These are phyloP conservation scores for Esperia sulphurella DNA, from an alignment of 2,888 invertebrate genomes.

Conservation along the genomic window DNA sequence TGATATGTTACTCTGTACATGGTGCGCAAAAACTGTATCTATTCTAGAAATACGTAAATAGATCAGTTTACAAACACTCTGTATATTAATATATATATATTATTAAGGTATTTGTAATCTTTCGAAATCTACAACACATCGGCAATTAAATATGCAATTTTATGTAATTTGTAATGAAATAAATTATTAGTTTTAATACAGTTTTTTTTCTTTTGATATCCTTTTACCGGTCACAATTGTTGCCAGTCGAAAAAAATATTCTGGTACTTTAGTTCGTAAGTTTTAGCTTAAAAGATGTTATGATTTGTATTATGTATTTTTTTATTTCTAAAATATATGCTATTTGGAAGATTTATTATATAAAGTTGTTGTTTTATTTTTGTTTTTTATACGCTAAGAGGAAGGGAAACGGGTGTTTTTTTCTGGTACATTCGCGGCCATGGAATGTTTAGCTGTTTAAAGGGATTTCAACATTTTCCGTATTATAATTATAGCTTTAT, in stretches of 20 bases:
- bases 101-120: conserved; percentile 7
- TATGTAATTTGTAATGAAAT: conserved; percentile 47
- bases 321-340: conserved; percentile 70
- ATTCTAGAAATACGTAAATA: not conserved
- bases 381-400: conserved; percentile 2
- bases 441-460: too few relatives aligned
- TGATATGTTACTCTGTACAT: conserved; percentile 12
- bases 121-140: conserved; percentile 26
- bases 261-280: conserved; percentile 23
- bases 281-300: conserved; percentile 54
- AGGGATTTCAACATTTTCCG: too few relatives aligned
- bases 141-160: conserved; percentile 36
- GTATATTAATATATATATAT: conserved; percentile 5
- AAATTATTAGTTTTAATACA: conserved; percentile 48
- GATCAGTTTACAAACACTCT: conserved; percentile 6
- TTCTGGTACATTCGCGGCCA: not conserved
- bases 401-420: not conserved
- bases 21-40: conserved; percentile 2
- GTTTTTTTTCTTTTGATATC: conserved; percentile 21
- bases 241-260: conserved; percentile 3
- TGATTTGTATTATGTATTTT: conserved; percentile 59
- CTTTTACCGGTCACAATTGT: conserved; percentile 7
- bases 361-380: conserved; percentile 49
- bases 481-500: too few relatives aligned
- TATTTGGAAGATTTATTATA: conserved; percentile 66